These are phyloP conservation scores for Phacellophora camtschatica DNA, from an alignment of 30 jellyfish, hydroid and myxozoan species.

Conservation along the genomic window DNA sequence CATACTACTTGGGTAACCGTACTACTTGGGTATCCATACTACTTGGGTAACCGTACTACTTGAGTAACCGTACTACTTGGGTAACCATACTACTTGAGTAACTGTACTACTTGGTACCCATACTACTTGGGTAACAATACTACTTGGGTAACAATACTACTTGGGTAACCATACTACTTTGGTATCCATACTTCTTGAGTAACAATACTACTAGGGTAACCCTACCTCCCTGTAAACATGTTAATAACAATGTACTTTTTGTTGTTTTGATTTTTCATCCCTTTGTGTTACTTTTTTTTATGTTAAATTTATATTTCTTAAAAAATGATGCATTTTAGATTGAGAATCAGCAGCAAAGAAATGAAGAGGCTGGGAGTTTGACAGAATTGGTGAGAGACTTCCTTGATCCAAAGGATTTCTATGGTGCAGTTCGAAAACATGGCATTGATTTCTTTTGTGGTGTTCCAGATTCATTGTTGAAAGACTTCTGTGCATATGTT, in stretches of 20 bases:
- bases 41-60: too few relatives aligned
- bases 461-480: conserved; percentile 93
- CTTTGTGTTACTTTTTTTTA: neutral
- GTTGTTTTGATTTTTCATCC: too few relatives aligned
- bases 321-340: conserved; percentile 13
- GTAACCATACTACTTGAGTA: too few relatives aligned
- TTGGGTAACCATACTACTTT: too few relatives aligned
- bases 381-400: conserved; percentile 96
- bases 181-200: too few relatives aligned
- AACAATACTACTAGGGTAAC: too few relatives aligned
- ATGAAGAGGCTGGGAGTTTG: conserved; percentile 94
- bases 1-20: too few relatives aligned
- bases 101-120: too few relatives aligned
- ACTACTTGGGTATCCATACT: too few relatives aligned
- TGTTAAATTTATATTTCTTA: neutral
- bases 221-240: neutral
- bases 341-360: conserved; percentile 72
- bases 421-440: conserved; percentile 89
- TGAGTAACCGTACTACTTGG: too few relatives aligned
- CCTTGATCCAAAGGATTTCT: conserved; percentile 89
- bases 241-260: neutral
- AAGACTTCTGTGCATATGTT: conserved; percentile 98
- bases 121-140: too few relatives aligned
- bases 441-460: conserved; percentile 97
- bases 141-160: too few relatives aligned